Percentiles rank a stretch among this genome's conserved stretches.
phyloP scores from a whole-genome alignment of 2,888 invertebrate genomes.

The Nephrotoma appendiculata region DNA sequence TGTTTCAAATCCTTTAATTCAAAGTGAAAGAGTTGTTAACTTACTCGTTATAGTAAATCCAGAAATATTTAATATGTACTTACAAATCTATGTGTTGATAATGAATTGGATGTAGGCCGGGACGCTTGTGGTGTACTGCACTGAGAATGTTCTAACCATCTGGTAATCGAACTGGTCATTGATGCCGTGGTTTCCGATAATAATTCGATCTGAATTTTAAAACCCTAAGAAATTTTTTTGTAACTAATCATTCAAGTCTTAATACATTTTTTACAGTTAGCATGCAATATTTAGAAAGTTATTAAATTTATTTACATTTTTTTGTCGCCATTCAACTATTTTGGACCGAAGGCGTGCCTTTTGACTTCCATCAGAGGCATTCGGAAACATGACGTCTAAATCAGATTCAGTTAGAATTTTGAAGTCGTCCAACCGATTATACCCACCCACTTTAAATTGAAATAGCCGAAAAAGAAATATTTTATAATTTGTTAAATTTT shows the following conservation, averaged over 20 bases:
- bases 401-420: no score
- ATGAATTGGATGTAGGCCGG: not conserved
- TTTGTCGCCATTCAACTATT: not conserved
- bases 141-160: not conserved
- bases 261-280: not conserved
- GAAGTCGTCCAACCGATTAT: no score
- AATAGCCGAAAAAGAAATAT: no score
- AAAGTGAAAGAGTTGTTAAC: not conserved
- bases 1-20: not conserved
- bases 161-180: not conserved
- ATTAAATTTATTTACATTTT: not conserved
- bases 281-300: not conserved
- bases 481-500: no score
- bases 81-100: not conserved
- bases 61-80: not conserved
- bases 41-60: not conserved
- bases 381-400: no score
- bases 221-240: not conserved
- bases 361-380: no score
- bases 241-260: no score
- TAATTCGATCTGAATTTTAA: not conserved
- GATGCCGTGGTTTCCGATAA: not conserved
- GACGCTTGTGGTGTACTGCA: not conserved
- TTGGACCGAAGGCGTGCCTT: no score
- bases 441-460: no score